phyloP scores from a whole-genome alignment of 2,888 invertebrate genomes.

The Hirtodrosophila cameraria region DNA sequence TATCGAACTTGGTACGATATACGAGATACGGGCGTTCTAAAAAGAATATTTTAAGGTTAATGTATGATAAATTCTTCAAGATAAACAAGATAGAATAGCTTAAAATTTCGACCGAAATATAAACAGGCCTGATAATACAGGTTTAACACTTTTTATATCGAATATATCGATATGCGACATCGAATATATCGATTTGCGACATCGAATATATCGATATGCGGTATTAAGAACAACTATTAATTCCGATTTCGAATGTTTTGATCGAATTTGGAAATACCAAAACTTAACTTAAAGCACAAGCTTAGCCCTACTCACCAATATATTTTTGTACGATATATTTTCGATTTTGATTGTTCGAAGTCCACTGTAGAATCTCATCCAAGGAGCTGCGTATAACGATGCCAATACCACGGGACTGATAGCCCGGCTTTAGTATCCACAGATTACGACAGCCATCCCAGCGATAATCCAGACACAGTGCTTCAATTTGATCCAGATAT shows the following conservation, averaged over 20 bases:
- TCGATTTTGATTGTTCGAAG: constrained; percentile 86
- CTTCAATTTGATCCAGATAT: constrained; percentile 86
- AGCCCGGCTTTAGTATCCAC: constrained; percentile 95
- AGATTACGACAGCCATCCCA: constrained; percentile 93
- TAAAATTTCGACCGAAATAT: too few species aligned
- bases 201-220: too few species aligned
- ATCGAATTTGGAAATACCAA: too few species aligned
- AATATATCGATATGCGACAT: too few species aligned
- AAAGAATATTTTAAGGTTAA: too few species aligned
- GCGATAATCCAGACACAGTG: constrained; percentile 87
- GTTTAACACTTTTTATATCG: too few species aligned
- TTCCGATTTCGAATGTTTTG: too few species aligned
- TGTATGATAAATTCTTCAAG: too few species aligned
- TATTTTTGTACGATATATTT: constrained; percentile 95
- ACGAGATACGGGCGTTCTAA: constrained; percentile 92
- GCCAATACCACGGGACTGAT: constrained; percentile 92
- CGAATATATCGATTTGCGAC: too few species aligned
- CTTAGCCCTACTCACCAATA: constrained; percentile 90
- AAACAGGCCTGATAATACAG: too few species aligned
- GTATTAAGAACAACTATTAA: too few species aligned
- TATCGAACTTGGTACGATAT: constrained; percentile 95
- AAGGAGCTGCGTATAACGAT: constrained; percentile 91
- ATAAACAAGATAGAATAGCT: not conserved
- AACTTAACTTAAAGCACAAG: too few species aligned
- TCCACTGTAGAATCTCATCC: constrained; percentile 88